A percentile compares a stretch with the other conserved stretches of the same genome.
Evolutionary conservation across 2,113 vertebrate species (phyloP).

Genomic region (Macaca mulatta): DNA sequence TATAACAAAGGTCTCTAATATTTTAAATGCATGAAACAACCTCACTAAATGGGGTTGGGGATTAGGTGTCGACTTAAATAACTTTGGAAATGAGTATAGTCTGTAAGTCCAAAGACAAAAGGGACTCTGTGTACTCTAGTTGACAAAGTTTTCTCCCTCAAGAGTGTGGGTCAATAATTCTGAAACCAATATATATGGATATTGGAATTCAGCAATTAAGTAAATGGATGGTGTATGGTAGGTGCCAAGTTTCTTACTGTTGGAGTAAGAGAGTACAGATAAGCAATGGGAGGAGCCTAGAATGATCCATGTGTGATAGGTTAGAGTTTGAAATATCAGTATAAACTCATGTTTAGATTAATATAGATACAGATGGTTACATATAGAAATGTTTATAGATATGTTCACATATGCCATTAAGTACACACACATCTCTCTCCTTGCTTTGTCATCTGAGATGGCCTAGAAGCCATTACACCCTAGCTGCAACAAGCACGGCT

Average conservation of each 20-base stretch:
- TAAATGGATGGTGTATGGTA: not conserved
- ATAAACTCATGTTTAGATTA: not conserved
- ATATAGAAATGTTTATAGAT: not conserved
- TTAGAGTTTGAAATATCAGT: not conserved
- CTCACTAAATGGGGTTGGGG: not conserved
- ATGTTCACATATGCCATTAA: not conserved
- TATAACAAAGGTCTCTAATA: not conserved
- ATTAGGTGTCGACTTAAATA: not conserved
- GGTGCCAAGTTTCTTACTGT: not conserved
- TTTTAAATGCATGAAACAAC: not conserved
- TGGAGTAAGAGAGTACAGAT: not conserved
- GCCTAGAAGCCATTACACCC: not conserved
- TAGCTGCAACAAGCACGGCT: not conserved
- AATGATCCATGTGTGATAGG: not conserved
- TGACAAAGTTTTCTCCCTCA: not conserved
- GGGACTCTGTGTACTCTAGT: not conserved
- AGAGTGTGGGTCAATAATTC: not conserved
- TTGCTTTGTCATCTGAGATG: not conserved
- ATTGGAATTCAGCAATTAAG: not conserved
- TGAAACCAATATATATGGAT: not conserved
- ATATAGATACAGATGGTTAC: not conserved
- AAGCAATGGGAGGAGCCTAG: not conserved
- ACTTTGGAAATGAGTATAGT: not conserved
- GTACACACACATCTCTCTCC: not conserved
- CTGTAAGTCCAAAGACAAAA: not conserved